phyloP scores from a whole-genome alignment of 1,140 invertebrate genomes.

The Subanguina moxae region DNA sequence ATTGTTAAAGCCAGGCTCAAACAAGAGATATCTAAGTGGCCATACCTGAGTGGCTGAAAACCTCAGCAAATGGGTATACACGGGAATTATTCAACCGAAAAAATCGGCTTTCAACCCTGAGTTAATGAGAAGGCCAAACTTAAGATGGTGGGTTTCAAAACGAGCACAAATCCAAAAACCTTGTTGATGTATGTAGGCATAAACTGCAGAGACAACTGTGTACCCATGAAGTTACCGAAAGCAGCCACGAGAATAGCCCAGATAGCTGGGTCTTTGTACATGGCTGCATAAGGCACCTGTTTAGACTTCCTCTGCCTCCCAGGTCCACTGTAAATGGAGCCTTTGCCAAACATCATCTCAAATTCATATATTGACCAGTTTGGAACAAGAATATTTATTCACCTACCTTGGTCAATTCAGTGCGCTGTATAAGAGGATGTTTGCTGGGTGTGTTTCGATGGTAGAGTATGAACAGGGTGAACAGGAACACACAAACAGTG shows the following conservation, averaged over 20 bases:
- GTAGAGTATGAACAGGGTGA: conserved; percentile 50
- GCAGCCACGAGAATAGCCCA: conserved; percentile 47
- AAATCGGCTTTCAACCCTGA: no score
- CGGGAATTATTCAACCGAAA: no score
- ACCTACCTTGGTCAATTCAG: conserved; percentile 39
- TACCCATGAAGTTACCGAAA: conserved; percentile 49
- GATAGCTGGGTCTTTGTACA: conserved; percentile 42
- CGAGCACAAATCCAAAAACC: not conserved
- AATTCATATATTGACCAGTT: not conserved
- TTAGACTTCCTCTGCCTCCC: conserved; percentile 41
- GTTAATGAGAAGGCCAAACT: no score
- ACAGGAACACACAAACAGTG: conserved; percentile 42
- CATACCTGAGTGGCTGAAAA: no score
- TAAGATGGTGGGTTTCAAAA: no score
- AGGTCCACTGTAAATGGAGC: conserved; percentile 47
- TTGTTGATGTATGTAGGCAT: conserved; percentile 49
- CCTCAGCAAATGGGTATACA: no score
- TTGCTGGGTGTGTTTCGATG: conserved; percentile 47
- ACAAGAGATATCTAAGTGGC: no score
- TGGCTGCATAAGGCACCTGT: conserved; percentile 38
- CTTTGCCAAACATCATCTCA: conserved; percentile 41
- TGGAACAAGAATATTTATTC: no score
- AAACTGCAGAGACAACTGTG: conserved; percentile 42
- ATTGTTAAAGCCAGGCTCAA: no score
- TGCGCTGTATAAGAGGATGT: conserved; percentile 38